Evolutionary conservation across 1,140 invertebrate species (phyloP), one percentile per base, ranked within the genome.

Genomic region (Neodiprion pinetum): DNA sequence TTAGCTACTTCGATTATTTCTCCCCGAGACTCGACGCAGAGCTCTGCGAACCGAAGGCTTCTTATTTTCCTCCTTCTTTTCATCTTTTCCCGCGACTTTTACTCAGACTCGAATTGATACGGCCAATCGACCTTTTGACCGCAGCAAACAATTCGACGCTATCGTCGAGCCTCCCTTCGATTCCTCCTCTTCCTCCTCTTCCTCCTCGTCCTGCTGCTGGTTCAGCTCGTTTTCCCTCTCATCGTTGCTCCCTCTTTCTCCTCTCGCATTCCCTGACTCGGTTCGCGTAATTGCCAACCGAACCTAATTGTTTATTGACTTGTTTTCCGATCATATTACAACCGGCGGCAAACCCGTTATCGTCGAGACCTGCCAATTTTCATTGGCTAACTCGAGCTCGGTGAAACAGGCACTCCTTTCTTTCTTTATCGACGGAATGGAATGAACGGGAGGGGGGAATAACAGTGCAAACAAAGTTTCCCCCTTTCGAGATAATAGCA

Each of bases 231-330:
- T 40, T 40, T 40, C 28, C 17, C 28, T 40, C 28, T 40, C 28
- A 40, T 40, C 28, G 28, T 40, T 40, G 1, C 28, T 40, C 28
- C 28, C 28, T 40, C 28, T 40, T 40, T 40, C 1, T 40, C 28
- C 5, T 40, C 28, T 40, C 28, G 28, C 28, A 40, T 40, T 40
- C 28, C 28, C 28, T 40, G 28, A 40, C 28, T 40, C 28, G 28
- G 28, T 40, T 5, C 28, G 28, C 9, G 53, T 61, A 61, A 61
- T 61, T 17, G 53, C 11, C 53, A 61, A 9, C 53, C 53, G 53
- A 61, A 61, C 53, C 53, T 61, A 61, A 61, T 61, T 61, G 53
- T 61, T 61, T 61, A 61, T 61, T 14, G 53, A 61, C 53, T 61
- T 61, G 53, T 61, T 61, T 61, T 61, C 53, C 53, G 53, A 61